Conservation (phyloP, 2,113 vertebrate genomes). For the Ceratotherium simum region DNA sequence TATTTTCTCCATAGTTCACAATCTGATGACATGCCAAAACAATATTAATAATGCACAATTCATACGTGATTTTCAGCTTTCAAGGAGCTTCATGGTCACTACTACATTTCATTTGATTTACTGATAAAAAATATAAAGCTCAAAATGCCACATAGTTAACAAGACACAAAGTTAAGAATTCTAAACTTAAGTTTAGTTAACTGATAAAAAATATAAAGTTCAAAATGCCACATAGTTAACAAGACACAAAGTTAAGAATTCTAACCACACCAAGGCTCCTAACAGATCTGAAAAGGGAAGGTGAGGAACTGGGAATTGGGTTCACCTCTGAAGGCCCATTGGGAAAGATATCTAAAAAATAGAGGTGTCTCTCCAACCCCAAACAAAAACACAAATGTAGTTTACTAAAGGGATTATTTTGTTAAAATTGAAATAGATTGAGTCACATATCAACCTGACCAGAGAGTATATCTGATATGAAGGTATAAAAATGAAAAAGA, state of each 20-base stretch:
- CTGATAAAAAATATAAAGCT: not conserved
- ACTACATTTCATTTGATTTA: not conserved
- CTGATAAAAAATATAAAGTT: not conserved
- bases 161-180: not conserved
- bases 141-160: not conserved
- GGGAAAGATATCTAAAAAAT: not conserved
- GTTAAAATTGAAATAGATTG: not conserved
- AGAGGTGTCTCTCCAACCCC: not conserved
- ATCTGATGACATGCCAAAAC: not conserved
- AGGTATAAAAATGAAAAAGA: not conserved
- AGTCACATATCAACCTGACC: not conserved
- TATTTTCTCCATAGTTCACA: not conserved
- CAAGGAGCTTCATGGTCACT: not conserved
- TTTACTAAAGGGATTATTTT: not conserved
- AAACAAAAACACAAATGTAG: not conserved
- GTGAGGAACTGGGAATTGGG: not conserved
- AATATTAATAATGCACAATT: not conserved
- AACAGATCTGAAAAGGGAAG: not conserved
- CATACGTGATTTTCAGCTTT: not conserved
- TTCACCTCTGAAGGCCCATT: not conserved
- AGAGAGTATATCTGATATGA: not conserved
- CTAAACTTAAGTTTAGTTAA: too few relatives aligned
- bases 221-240: not conserved
- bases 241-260: not conserved
- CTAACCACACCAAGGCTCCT: not conserved